A percentile compares a stretch with the other conserved stretches of the same genome.
phyloP scores from a whole-genome alignment of 2,113 vertebrate species.

The Condylura cristata region DNA sequence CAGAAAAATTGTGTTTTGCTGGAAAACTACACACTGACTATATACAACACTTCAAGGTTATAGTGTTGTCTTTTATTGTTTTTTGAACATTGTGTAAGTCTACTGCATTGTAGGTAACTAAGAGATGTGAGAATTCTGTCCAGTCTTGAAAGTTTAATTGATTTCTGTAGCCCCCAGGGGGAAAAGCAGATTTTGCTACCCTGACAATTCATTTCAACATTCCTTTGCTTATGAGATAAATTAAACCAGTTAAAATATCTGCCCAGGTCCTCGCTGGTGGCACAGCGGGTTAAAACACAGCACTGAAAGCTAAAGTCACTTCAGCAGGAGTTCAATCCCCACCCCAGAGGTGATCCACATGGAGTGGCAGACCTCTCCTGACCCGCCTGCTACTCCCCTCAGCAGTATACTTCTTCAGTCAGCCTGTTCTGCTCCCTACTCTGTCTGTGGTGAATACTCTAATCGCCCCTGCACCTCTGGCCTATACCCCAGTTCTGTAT shows the following conservation, averaged over 20 bases:
- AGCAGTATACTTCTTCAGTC: too few species aligned
- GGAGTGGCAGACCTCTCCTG: too few species aligned
- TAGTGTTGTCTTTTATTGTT: not conserved
- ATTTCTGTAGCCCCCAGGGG: not conserved
- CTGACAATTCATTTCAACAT: slow-evolving; percentile 51
- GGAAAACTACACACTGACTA: not conserved
- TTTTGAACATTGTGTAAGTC: not conserved
- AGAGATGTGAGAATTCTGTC: not conserved
- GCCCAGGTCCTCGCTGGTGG: too few species aligned
- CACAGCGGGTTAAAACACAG: too few species aligned
- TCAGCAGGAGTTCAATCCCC: too few species aligned
- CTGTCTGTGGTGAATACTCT: too few species aligned
- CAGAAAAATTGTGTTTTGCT: not conserved
- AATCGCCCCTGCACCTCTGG: too few species aligned
- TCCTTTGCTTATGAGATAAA: slow-evolving; percentile 28
- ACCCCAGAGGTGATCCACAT: too few species aligned
- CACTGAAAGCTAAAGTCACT: too few species aligned
- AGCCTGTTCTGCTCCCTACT: too few species aligned
- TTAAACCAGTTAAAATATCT: not conserved
- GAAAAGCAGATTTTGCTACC: not conserved
- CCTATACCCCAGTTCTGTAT: too few species aligned
- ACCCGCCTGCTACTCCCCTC: too few species aligned
- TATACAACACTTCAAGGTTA: not conserved
- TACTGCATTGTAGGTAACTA: not conserved
- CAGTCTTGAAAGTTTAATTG: not conserved